Base-by-base conservation (phyloP, 2,888 invertebrate genomes). In the Temnothorax rugatulus region DNA sequence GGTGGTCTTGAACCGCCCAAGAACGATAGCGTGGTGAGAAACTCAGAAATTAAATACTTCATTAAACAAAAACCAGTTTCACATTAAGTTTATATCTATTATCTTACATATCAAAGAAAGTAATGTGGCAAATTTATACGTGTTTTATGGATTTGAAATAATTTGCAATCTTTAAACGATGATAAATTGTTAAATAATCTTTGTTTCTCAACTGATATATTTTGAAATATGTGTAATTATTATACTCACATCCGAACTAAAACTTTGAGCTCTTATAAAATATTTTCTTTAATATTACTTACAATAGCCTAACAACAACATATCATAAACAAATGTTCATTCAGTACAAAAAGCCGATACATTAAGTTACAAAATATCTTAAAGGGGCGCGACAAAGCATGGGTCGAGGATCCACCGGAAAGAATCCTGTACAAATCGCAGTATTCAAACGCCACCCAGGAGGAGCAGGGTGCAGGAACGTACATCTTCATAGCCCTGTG, bases 341-440 rank as follows among this genome's bases (percentile, higher is more conserved):
- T 52, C 9, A 0, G 18, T 71, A 41, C 11, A 44, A 74, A 54
- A 18, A 71, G 15, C 4, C n/a, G 2, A 59, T 57, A 54, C 15
- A n/a, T 41, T 25, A 57, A 57, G 3, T 41, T 2, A 7, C 8
- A 13, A 44, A 74, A 41, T 21, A 44, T 61, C 11, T 66, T 44
- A n/a, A 44, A 97, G 97, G 97, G 97, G 83, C 96, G 96, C 9
- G 97, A 97, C 90, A 97, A 97, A 91, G 97, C 97, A 0, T 98
- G 98, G 98, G 97, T 97, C 4, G 97, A 97, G 94, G 98, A 98
- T 92, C 97, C 98, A 2, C 98, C 98, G 0, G 97, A 97, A 54
- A 96, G 97, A 75, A 96, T 97, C 15, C 96, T 97, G 0, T 98
- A 98, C 94, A 97, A 97, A 91, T 97, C 97, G 1, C 95, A 97